Conservation (phyloP, 2,113 vertebrate genomes). For the Lipophrys pholis region DNA sequence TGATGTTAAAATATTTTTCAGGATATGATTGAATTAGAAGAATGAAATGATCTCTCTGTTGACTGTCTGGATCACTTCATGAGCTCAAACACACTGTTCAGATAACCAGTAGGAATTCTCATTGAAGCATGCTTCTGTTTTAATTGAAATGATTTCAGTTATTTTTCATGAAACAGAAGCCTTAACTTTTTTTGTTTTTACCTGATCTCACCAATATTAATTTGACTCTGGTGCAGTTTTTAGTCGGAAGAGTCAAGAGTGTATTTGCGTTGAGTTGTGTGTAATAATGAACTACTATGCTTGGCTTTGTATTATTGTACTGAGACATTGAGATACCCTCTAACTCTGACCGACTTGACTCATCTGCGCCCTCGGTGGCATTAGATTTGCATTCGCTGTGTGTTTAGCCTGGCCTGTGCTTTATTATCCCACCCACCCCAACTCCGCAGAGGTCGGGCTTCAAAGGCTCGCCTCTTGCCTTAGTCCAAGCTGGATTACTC, state of each 20-base stretch:
- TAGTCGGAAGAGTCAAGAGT: conserved; percentile 18
- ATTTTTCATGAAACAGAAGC: no score
- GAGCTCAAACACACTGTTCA: no score
- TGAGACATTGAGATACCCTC: not conserved
- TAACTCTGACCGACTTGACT: not conserved
- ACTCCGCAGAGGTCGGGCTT: conserved; percentile 32
- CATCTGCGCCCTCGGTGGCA: conserved; percentile 2
- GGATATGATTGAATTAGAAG: no score
- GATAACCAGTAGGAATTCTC: no score
- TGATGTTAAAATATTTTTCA: no score
- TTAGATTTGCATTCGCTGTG: conserved; percentile 24
- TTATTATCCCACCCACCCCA: conserved; percentile 31
- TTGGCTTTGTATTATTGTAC: conserved; percentile 1
- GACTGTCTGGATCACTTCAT: no score
- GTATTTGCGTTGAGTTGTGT: conserved; percentile 10
- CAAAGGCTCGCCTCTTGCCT: conserved; percentile 48
- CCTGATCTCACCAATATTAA: no score
- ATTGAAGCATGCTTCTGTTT: no score
- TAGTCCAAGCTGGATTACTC: conserved; percentile 63
- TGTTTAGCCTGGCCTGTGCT: conserved; percentile 34
- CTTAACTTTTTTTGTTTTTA: no score
- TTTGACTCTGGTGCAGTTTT: not conserved
- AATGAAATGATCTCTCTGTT: no score
- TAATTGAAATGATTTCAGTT: no score
- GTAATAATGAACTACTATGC: not conserved